Conservation (phyloP, 1,140 invertebrate genomes). For the Habropoda laboriosa region DNA sequence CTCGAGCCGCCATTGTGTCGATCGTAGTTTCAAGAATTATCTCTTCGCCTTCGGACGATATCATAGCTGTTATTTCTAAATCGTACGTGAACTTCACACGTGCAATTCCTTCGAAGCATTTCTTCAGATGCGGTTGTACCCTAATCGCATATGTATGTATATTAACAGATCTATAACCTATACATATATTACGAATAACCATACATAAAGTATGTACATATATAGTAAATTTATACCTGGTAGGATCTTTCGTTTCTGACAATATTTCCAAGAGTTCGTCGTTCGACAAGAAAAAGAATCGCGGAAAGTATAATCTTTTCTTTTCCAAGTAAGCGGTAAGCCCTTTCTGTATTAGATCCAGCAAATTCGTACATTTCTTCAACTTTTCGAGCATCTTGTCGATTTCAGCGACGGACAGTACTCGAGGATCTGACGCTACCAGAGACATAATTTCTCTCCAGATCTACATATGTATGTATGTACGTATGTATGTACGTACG, state of each 20-base stretch:
- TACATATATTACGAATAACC: too few relatives aligned
- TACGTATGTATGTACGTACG: too few relatives aligned
- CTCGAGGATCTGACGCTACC: slow-evolving; percentile 89
- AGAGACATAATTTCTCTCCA: slow-evolving; percentile 98
- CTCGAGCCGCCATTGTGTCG: slow-evolving; percentile 93
- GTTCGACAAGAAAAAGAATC: slow-evolving; percentile 99
- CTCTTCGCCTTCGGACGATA: slow-evolving; percentile 93
- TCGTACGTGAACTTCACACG: slow-evolving; percentile 92
- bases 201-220: not conserved
- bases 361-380: slow-evolving; percentile 92
- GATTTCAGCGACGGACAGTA: slow-evolving; percentile 93
- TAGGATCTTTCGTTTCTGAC: slow-evolving; percentile 98
- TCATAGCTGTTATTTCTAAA: slow-evolving; percentile 94
- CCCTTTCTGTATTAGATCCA: slow-evolving; percentile 95
- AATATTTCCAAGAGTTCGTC: slow-evolving; percentile 98
- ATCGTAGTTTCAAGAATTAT: slow-evolving; percentile 91
- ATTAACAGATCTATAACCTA: too few relatives aligned
- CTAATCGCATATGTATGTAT: slow-evolving; percentile 69
- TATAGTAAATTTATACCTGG: slow-evolving; percentile 82
- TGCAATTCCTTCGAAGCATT: slow-evolving; percentile 97
- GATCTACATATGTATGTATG: slow-evolving; percentile 79
- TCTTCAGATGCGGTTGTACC: slow-evolving; percentile 99
- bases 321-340: slow-evolving; percentile 97
- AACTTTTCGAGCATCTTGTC: slow-evolving; percentile 96
- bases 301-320: slow-evolving; percentile 95